phyloP scores from a whole-genome alignment of 2,113 vertebrate genomes.

The Eulemur macaco region DNA sequence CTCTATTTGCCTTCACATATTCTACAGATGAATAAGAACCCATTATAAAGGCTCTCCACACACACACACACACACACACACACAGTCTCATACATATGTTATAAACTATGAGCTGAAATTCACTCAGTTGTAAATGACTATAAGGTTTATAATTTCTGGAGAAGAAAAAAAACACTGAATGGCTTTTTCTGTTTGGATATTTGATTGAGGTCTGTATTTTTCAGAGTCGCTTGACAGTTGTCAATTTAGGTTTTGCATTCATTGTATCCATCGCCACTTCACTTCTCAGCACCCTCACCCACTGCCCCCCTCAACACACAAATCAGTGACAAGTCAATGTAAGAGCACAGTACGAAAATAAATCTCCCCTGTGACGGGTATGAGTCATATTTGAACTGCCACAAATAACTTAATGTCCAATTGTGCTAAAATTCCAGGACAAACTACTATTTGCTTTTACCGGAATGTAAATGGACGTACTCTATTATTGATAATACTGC shows the following conservation, averaged over 20 bases:
- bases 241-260: neutral
- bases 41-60: neutral
- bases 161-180: neutral
- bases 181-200: neutral
- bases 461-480: neutral
- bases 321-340: neutral
- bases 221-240: neutral
- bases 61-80: neutral
- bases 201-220: neutral
- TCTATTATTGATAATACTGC: neutral
- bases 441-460: neutral
- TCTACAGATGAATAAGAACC: neutral
- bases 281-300: neutral
- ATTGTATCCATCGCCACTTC: neutral
- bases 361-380: neutral
- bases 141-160: neutral
- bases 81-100: neutral
- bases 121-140: neutral
- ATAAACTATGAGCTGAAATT: neutral
- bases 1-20: neutral
- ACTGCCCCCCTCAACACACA: neutral
- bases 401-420: neutral
- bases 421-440: neutral
- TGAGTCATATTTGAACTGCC: neutral
- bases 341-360: neutral